Percentiles rank a stretch among this genome's conserved stretches.
phyloP scores from a whole-genome alignment of 2,113 vertebrate genomes.

The Physeter macrocephalus region DNA sequence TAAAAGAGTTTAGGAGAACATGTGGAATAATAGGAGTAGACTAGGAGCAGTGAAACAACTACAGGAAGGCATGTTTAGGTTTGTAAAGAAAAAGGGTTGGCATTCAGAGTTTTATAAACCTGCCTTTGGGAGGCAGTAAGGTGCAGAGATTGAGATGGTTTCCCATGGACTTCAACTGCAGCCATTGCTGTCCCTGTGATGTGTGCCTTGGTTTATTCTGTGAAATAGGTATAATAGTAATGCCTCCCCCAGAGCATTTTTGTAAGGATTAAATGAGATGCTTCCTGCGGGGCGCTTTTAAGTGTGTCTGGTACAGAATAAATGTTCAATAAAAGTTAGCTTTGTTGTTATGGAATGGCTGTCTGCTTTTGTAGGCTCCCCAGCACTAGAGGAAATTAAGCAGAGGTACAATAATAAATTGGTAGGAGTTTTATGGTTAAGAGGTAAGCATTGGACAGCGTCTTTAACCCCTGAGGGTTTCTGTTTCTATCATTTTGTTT shows the following conservation, averaged over 20 bases:
- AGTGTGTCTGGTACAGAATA: not conserved
- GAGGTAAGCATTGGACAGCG: not conserved
- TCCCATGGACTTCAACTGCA: not conserved
- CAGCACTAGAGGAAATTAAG: not conserved
- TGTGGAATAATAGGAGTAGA: not conserved
- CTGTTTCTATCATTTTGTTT: slow-evolving; percentile 29
- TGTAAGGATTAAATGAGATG: slow-evolving; percentile 52
- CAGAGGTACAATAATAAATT: not conserved
- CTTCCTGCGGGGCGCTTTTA: slow-evolving; percentile 7
- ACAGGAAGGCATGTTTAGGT: not conserved
- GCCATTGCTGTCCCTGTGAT: not conserved
- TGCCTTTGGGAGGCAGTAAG: slow-evolving; percentile 67
- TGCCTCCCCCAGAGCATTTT: not conserved
- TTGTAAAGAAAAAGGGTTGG: not conserved
- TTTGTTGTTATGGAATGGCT: not conserved
- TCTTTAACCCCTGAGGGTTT: not conserved
- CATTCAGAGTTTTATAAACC: not conserved
- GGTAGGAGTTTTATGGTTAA: not conserved
- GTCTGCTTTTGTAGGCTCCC: not conserved
- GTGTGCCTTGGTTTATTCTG: slow-evolving; percentile 18
- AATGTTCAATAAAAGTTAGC: not conserved
- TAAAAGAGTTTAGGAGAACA: not conserved
- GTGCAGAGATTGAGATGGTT: slow-evolving; percentile 26
- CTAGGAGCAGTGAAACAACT: not conserved
- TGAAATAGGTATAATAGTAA: slow-evolving; percentile 19